These are phyloP conservation scores for Nyctereutes procyonoides DNA, from an alignment of 2,113 vertebrate species.

Conservation along the genomic window DNA sequence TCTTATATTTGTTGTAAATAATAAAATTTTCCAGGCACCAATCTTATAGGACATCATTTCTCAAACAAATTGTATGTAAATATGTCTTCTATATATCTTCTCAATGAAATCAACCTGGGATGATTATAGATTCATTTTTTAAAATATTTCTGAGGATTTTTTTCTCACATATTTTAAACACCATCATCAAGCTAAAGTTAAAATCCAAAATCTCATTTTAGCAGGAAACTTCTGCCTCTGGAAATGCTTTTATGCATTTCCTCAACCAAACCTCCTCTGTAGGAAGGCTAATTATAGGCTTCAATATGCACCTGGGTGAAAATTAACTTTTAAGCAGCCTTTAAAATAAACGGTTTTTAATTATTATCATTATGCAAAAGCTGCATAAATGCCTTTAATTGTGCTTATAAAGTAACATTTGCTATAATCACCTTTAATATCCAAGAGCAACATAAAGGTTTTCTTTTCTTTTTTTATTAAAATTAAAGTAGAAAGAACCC, in stretches of 20 bases:
- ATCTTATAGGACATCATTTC: neutral
- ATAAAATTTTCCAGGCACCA: neutral
- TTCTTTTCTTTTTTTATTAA: neutral
- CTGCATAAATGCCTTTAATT: conserved; percentile 68
- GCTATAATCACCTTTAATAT: conserved; percentile 49
- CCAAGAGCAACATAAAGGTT: neutral
- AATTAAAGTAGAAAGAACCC: neutral
- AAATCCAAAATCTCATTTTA: neutral
- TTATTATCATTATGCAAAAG: conserved; percentile 71
- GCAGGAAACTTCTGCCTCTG: neutral
- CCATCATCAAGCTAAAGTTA: neutral
- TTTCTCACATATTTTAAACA: neutral
- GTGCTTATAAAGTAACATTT: conserved; percentile 58
- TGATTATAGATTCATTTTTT: neutral
- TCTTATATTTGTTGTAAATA: neutral
- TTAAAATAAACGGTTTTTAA: conserved; percentile 60
- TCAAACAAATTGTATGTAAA: neutral
- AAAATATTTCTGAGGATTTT: neutral
- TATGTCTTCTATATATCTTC: neutral
- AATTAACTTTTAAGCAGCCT: conserved; percentile 62
- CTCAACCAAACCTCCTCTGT: neutral
- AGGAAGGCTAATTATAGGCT: conserved; percentile 62
- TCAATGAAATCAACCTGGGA: neutral
- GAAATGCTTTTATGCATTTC: conserved; percentile 26
- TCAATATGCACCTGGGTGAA: conserved; percentile 63